Percentiles rank a stretch among this genome's conserved stretches.
Evolutionary conservation across 2,113 vertebrate genomes (phyloP).

Genomic region (Calidris pygmaea): DNA sequence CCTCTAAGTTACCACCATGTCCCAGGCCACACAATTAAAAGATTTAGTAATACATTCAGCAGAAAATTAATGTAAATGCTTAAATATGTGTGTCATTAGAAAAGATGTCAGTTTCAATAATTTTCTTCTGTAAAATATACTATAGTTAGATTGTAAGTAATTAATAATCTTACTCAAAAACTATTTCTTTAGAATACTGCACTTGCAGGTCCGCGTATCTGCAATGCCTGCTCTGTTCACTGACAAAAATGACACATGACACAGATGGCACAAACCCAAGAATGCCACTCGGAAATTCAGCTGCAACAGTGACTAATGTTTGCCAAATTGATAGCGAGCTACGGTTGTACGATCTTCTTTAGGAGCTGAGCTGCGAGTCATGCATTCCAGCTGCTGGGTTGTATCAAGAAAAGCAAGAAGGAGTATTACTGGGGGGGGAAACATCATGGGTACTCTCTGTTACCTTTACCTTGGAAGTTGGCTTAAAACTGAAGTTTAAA

Average conservation of each 20-base stretch:
- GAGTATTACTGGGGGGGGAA: background rate
- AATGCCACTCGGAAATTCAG: background rate
- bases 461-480: background rate
- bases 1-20: background rate
- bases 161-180: background rate
- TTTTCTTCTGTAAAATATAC: background rate
- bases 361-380: background rate
- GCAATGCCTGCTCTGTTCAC: background rate
- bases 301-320: slow-evolving; percentile 19
- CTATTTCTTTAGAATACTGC: background rate
- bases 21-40: background rate
- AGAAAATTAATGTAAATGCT: background rate
- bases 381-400: background rate
- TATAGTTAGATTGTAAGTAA: background rate
- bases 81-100: background rate
- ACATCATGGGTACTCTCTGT: background rate
- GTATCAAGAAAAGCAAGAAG: background rate
- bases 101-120: background rate
- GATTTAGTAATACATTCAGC: background rate
- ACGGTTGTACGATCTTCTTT: background rate
- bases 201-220: background rate
- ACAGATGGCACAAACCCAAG: slow-evolving; percentile 3
- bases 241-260: background rate
- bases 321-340: slow-evolving; percentile 12
- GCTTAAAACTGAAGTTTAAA: background rate